Conservation (phyloP, 1,140 invertebrate genomes). For the Tribolium castaneum region DNA sequence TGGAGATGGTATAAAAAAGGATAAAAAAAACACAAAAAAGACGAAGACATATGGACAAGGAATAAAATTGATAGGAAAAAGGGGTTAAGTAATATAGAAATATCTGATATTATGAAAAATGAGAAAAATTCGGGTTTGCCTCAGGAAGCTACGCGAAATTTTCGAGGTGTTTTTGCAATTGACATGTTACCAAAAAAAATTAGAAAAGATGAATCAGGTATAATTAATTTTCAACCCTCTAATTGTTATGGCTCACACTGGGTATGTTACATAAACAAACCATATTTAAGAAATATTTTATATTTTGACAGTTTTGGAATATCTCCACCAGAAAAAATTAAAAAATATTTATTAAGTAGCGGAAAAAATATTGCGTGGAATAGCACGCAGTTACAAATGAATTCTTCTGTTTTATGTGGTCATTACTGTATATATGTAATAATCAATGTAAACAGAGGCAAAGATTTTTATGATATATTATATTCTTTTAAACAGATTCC, state of each 20-base stretch:
- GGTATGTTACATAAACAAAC: conserved; percentile 37
- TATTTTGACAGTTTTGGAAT: conserved; percentile 40
- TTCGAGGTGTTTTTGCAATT: conserved; percentile 41
- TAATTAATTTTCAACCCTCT: conserved; percentile 40
- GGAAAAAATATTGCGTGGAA: conserved; percentile 40
- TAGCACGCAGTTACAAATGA: conserved; percentile 35
- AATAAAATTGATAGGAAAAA: conserved; percentile 28
- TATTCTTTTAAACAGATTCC: conserved; percentile 36
- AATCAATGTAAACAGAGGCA: conserved; percentile 43
- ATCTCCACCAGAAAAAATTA: conserved; percentile 28
- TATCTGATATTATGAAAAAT: conserved; percentile 21
- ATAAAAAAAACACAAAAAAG: background rate
- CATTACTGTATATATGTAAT: conserved; percentile 40
- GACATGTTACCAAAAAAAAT: conserved; percentile 38
- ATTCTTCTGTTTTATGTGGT: conserved; percentile 42
- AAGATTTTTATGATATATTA: conserved; percentile 41
- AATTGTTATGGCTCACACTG: conserved; percentile 32
- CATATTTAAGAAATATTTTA: conserved; percentile 41
- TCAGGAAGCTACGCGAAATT: conserved; percentile 10
- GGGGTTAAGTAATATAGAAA: conserved; percentile 28
- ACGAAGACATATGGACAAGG: background rate
- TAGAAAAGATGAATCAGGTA: conserved; percentile 39
- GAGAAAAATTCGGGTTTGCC: conserved; percentile 1
- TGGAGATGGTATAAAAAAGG: background rate
- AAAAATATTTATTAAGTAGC: conserved; percentile 33